phyloP scores from a whole-genome alignment of 2,888 invertebrate genomes.

The Fragum whitleyi region DNA sequence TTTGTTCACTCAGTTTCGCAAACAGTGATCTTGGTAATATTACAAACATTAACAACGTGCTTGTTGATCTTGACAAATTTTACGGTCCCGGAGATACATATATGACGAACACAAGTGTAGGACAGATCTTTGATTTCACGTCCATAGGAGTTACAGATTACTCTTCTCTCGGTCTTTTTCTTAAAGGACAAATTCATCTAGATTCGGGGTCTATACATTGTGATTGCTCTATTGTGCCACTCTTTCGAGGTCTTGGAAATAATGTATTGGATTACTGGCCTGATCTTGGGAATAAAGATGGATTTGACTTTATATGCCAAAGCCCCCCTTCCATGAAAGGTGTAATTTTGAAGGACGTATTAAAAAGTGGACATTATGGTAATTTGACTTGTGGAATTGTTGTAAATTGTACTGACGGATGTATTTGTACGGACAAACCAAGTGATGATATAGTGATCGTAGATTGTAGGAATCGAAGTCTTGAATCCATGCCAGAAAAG shows the following conservation, averaged over 20 bases:
- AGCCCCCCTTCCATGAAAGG: conserved; percentile 2
- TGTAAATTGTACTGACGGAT: conserved; percentile 35
- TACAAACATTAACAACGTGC: background rate
- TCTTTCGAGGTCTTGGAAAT: conserved; percentile 11
- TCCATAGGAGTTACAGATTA: conserved; percentile 14
- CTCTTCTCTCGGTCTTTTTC: background rate
- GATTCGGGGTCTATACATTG: conserved; percentile 3
- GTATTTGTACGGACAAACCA: conserved; percentile 43
- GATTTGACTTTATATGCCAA: background rate
- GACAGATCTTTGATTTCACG: conserved; percentile 36
- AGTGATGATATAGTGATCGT: conserved; percentile 31
- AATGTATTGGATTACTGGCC: conserved; percentile 7
- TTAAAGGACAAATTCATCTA: conserved; percentile 20
- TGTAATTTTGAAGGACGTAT: background rate
- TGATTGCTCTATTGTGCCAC: conserved; percentile 10
- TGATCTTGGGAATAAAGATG: background rate
- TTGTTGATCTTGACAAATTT: background rate
- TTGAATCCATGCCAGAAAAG: conserved; percentile 24
- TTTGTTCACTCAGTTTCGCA: conserved; percentile 40
- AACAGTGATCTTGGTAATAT: conserved; percentile 16
- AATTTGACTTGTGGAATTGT: conserved; percentile 39
- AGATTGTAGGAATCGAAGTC: conserved; percentile 27
- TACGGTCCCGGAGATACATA: conserved; percentile 40
- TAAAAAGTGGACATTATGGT: conserved; percentile 6
- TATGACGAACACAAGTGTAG: conserved; percentile 8